Evolutionary conservation across 2,113 vertebrate species (phyloP).

Genomic region (Amblyopsis rosae): DNA sequence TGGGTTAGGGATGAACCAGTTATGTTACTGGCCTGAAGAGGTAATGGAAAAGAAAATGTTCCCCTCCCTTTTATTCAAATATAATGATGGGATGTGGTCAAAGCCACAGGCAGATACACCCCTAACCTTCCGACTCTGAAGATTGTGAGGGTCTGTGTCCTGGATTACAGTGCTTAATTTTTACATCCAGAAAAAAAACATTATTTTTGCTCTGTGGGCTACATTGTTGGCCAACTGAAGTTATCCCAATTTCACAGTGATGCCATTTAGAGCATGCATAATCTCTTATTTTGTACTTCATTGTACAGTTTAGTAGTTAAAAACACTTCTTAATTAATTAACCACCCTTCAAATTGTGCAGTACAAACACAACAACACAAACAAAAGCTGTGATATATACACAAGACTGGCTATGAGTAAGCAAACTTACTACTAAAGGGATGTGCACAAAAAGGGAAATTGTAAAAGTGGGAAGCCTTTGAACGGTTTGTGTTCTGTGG

Average conservation of each 20-base stretch:
- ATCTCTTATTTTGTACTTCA: neutral
- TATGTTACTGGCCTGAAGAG: too few species aligned
- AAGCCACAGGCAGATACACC: neutral
- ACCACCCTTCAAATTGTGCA: constrained; percentile 8
- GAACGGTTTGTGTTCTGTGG: constrained; percentile 4
- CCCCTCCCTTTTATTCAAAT: too few species aligned
- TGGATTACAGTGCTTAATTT: neutral
- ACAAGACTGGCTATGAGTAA: neutral
- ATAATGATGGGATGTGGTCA: neutral
- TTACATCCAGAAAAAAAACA: too few species aligned
- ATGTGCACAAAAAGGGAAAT: neutral
- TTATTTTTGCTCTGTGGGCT: too few species aligned
- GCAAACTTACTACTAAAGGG: neutral
- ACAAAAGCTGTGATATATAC: neutral
- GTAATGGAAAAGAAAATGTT: too few species aligned
- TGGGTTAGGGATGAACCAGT: too few species aligned
- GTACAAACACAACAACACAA: neutral
- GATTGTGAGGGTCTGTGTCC: neutral
- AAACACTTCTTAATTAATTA: neutral
- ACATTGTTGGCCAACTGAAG: too few species aligned
- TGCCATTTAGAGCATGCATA: constrained; percentile 1
- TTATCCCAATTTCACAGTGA: neutral
- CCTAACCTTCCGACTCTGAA: neutral
- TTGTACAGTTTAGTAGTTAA: neutral
- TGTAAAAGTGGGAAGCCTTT: constrained; percentile 8